A percentile compares a stretch with the other conserved stretches of the same genome.
phyloP scores from a whole-genome alignment of 2,113 vertebrate genomes.

The Terrapene triunguis region DNA sequence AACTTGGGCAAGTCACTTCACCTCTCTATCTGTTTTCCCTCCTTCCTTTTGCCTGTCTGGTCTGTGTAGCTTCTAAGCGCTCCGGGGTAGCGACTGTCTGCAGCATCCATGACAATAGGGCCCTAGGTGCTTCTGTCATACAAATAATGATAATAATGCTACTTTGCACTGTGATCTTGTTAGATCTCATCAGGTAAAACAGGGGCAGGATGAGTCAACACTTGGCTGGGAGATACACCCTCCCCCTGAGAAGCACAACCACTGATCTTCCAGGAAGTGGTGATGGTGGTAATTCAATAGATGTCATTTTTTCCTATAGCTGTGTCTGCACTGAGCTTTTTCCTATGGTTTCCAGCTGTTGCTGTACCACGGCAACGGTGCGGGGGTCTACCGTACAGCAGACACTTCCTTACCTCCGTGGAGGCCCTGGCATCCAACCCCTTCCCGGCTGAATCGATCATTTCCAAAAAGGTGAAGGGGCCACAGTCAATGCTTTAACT shows the following conservation, averaged over 20 bases:
- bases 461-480: conserved; percentile 23
- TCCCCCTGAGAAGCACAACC: background rate
- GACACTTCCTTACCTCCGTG: background rate
- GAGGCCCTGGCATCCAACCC: background rate
- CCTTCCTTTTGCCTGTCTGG: rapidly evolving
- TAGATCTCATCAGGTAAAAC: background rate
- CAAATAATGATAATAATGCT: background rate
- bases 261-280: background rate
- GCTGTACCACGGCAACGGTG: background rate
- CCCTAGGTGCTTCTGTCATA: rapidly evolving
- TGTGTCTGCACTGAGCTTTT: conserved; percentile 21
- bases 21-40: background rate
- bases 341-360: background rate
- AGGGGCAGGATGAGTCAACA: conserved; percentile 42
- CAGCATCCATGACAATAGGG: no score
- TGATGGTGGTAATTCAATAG: background rate
- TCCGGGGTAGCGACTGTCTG: no score
- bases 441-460: background rate
- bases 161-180: background rate
- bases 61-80: background rate
- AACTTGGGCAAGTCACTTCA: background rate
- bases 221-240: conserved; percentile 12
- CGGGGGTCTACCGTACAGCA: conserved; percentile 47
- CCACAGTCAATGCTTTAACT: background rate
- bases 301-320: conserved; percentile 42